A percentile compares a stretch with the other conserved stretches of the same genome.
These are phyloP conservation scores for Pristionchus exspectatus DNA, from an alignment of 2,888 invertebrate genomes.

Conservation along the genomic window DNA sequence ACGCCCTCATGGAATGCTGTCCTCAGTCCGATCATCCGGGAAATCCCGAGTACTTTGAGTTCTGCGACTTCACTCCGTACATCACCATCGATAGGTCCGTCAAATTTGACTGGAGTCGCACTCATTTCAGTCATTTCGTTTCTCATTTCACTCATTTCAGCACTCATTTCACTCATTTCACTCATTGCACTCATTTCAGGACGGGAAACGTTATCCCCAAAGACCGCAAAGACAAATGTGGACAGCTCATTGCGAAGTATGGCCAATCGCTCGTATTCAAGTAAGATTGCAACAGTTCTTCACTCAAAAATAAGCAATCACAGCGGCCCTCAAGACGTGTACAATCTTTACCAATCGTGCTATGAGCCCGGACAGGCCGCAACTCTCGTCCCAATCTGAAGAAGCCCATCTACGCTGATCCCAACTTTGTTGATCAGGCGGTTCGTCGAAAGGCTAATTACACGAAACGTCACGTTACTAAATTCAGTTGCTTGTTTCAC, in stretches of 20 bases:
- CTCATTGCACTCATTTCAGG: constrained; percentile 15
- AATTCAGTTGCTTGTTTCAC: constrained; percentile 42
- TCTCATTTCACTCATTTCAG: too few relatives aligned
- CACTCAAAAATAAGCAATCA: neutral
- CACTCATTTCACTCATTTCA: too few relatives aligned
- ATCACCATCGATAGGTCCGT: constrained; percentile 54
- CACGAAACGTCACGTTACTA: too few relatives aligned
- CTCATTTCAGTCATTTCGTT: neutral
- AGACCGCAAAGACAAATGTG: constrained; percentile 61
- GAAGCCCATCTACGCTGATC: constrained; percentile 34
- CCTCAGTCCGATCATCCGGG: constrained; percentile 55
- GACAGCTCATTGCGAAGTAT: constrained; percentile 60
- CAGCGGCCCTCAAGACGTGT: constrained; percentile 57
- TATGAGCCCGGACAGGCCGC: constrained; percentile 57
- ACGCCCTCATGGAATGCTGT: constrained; percentile 65
- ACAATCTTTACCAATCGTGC: constrained; percentile 67
- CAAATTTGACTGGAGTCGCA: too few relatives aligned
- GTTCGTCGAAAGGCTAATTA: neutral
- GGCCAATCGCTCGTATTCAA: constrained; percentile 60
- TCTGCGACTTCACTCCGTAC: constrained; percentile 68
- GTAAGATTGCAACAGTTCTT: neutral
- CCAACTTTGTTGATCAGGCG: constrained; percentile 45
- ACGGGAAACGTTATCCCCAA: constrained; percentile 62
- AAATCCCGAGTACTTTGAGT: constrained; percentile 63
- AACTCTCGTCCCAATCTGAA: constrained; percentile 43